Percentiles rank a stretch among this genome's conserved stretches.
Evolutionary conservation across 2,888 invertebrate genomes (phyloP).

Genomic region (Nomada lathburiana): DNA sequence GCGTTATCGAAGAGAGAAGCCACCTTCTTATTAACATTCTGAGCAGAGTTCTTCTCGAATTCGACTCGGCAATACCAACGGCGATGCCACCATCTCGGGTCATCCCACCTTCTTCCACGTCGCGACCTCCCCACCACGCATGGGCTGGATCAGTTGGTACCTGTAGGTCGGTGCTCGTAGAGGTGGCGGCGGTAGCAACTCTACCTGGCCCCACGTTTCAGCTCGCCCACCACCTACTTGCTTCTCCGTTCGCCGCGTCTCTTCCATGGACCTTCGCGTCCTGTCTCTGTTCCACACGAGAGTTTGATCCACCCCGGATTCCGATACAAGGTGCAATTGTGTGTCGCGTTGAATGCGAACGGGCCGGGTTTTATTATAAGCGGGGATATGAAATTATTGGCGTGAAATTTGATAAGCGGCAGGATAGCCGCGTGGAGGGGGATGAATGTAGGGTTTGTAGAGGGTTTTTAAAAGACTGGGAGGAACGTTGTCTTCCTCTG

Average conservation of each 20-base stretch:
- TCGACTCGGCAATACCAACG: constrained; percentile 63
- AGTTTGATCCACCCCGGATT: constrained; percentile 21
- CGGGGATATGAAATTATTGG: constrained; percentile 23
- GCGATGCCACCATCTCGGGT: constrained; percentile 58
- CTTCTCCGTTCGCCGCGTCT: not conserved
- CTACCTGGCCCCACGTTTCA: constrained; percentile 39
- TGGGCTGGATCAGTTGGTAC: constrained; percentile 57
- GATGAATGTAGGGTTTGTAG: too few species aligned
- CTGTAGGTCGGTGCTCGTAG: constrained; percentile 39
- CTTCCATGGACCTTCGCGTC: not conserved
- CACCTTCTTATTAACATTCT: constrained; percentile 72
- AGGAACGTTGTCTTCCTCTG: too few species aligned
- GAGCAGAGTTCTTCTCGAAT: constrained; percentile 65
- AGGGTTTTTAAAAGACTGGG: too few species aligned
- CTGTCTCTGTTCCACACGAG: not conserved
- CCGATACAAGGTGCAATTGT: constrained; percentile 1
- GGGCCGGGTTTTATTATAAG: constrained; percentile 14
- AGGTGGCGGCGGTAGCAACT: constrained; percentile 35
- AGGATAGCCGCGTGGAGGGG: too few species aligned
- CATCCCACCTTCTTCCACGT: constrained; percentile 53
- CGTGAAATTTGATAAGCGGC: constrained; percentile 1
- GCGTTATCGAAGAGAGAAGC: constrained; percentile 60
- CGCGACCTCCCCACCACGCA: constrained; percentile 51
- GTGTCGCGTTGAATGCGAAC: constrained; percentile 24
- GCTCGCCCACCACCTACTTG: constrained; percentile 28